phyloP scores from a whole-genome alignment of 1,140 invertebrate species.

The Venustaconcha ellipsiformis region DNA sequence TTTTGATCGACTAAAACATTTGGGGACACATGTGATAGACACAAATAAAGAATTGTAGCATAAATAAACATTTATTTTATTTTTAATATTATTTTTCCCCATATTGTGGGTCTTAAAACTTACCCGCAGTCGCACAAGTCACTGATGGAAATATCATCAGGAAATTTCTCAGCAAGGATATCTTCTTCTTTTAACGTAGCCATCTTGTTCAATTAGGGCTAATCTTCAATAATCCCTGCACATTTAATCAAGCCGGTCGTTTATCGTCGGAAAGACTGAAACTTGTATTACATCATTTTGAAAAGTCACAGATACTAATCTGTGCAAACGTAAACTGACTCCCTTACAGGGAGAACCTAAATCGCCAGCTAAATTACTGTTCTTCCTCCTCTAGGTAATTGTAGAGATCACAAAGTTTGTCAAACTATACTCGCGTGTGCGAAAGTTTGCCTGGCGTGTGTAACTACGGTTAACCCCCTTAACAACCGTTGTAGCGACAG shows the following conservation, averaged over 20 bases:
- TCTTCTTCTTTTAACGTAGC: conserved; percentile 23
- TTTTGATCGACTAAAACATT: no score
- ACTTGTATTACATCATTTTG: conserved; percentile 4
- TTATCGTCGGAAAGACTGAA: not conserved
- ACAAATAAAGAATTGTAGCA: no score
- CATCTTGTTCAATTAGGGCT: conserved; percentile 5
- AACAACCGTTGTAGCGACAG: conserved; percentile 25
- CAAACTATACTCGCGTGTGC: conserved; percentile 26
- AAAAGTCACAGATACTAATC: conserved; percentile 2
- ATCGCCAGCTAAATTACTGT: conserved; percentile 13
- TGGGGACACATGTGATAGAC: no score
- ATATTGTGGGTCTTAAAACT: conserved; percentile 3
- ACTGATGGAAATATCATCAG: conserved; percentile 32
- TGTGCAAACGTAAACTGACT: not conserved
- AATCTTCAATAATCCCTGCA: not conserved
- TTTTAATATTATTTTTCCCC: no score
- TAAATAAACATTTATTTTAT: no score
- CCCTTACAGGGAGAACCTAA: not conserved
- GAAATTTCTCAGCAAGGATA: conserved; percentile 27
- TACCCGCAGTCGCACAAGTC: conserved; percentile 34
- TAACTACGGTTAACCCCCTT: conserved; percentile 24
- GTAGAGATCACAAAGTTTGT: conserved; percentile 15
- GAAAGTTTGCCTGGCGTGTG: conserved; percentile 17
- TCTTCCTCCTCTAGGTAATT: conserved; percentile 7
- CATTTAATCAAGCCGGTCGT: not conserved